Base-by-base conservation (phyloP, 2,888 invertebrate genomes). In the Apamea epomidion region DNA sequence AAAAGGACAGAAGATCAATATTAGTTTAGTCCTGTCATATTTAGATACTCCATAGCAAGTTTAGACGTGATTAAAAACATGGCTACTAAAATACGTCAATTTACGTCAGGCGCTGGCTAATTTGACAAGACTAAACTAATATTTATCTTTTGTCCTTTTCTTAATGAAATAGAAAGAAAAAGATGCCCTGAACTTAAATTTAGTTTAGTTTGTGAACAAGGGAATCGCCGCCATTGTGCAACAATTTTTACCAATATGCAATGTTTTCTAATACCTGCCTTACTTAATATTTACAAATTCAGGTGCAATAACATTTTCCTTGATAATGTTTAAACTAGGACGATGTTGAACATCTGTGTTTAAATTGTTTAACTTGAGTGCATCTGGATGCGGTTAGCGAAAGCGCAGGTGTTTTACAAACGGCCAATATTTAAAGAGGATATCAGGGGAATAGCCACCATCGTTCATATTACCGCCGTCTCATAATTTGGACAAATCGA, bases 401-500 rank as follows among this genome's bases (percentile, higher is more conserved):
- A 93, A 90, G 90, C 83, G 91, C 93, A 92, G 92, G 92, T 93
- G 93, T 90, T 91, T 73, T 70, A 79, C 90, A 83, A 83, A 91
- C 91, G 92, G 93, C 92, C 91, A 94, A 94, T 94, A 93, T 95
- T 94, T 94, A 95, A 93, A 94, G 92, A 94, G 92, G 91, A 90
- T 90, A 89, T 83, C 80, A 81, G 81, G 79, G 74, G 85, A 84
- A 90, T 89, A 88, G 88, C 90, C 89, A 90, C 88, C 91, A 90
- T 89, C 89, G 89, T 87, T 83, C 78, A 81, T 86, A 82, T 90
- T 89, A 88, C 90, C 88, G 89, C 77, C 84, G 68, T 91, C 87
- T 94, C 92, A 93, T 96, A 96, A 97, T 96, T 97, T 95, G 95
- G 93, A 96, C 95, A 96, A 95, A 96, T 96, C 96, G 97, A 95